phyloP scores from a whole-genome alignment of 2,797 vertebrate genomes.

The Dicrostonyx torquatus region DNA sequence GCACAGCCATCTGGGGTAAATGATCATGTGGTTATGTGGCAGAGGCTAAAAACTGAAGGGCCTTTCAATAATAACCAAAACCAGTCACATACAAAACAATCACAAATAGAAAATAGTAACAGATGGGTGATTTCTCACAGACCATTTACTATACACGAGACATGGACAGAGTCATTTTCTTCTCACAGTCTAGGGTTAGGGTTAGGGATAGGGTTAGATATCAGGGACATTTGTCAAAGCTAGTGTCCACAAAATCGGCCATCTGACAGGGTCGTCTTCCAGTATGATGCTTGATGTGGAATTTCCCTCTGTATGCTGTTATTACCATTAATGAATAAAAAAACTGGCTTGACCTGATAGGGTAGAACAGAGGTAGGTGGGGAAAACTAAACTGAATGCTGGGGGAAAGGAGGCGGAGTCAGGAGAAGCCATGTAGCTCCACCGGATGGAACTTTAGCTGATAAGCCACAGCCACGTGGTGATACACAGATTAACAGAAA shows the following conservation, averaged over 20 bases:
- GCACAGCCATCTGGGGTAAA: not conserved
- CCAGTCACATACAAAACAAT: not conserved
- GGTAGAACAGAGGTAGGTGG: too few species aligned
- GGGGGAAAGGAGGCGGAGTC: too few species aligned
- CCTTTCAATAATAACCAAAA: not conserved
- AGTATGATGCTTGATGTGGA: not conserved
- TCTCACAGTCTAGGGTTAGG: too few species aligned
- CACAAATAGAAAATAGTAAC: not conserved
- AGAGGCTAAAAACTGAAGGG: conserved; percentile 3
- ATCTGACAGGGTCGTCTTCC: not conserved
- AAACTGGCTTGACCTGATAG: too few species aligned
- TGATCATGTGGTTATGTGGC: not conserved
- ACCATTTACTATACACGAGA: not conserved
- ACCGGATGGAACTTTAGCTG: too few species aligned
- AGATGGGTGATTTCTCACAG: not conserved
- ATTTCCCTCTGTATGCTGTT: too few species aligned
- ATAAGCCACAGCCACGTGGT: too few species aligned
- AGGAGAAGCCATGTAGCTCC: too few species aligned
- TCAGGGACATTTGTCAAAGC: not conserved
- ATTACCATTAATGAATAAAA: too few species aligned
- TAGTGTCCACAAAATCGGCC: not conserved
- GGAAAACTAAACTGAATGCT: too few species aligned
- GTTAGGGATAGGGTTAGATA: too few species aligned
- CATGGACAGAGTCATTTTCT: not conserved
- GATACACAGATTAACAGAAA: too few species aligned